These are phyloP conservation scores for Beroe forskalii DNA, from an alignment of 37 sponge, comb jelly and placozoan genomes.

Conservation along the genomic window DNA sequence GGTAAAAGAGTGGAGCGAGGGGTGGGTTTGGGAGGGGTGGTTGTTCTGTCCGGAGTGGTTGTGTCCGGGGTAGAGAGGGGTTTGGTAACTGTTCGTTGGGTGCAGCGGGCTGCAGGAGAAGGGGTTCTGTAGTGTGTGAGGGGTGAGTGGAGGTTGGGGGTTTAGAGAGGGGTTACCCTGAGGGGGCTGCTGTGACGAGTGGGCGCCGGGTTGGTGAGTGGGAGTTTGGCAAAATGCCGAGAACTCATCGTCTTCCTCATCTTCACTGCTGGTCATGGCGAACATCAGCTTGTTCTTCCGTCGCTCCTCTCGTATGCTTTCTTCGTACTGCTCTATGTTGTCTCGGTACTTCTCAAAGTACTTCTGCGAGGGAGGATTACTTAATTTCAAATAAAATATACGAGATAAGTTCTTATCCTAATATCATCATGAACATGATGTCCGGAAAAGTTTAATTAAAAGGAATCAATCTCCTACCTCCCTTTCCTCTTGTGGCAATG, in stretches of 20 bases:
- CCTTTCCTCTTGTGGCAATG: constrained; percentile 59
- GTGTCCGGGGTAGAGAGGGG: not conserved
- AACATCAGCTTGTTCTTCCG: constrained; percentile 52
- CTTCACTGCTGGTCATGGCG: constrained; percentile 59
- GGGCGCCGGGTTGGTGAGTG: too few species aligned
- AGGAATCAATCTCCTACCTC: not conserved
- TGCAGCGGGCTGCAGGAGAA: not conserved
- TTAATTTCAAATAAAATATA: not conserved
- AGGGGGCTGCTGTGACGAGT: too few species aligned
- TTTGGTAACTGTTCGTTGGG: too few species aligned
- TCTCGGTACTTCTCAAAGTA: constrained; percentile 64
- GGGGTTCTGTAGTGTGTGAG: not conserved
- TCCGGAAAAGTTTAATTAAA: too few species aligned
- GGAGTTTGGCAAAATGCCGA: not conserved
- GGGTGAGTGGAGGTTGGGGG: not conserved
- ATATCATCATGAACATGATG: too few species aligned
- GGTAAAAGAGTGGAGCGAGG: not conserved
- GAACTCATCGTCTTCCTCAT: constrained; percentile 22
- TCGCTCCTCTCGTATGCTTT: constrained; percentile 44
- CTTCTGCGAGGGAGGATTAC: not conserved
- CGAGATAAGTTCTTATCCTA: too few species aligned
- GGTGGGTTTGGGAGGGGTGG: not conserved
- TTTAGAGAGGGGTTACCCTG: not conserved
- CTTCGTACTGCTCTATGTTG: constrained; percentile 50
- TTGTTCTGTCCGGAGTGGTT: not conserved